phyloP scores from a whole-genome alignment of 2,888 invertebrate species.

The Melieria omissa region DNA sequence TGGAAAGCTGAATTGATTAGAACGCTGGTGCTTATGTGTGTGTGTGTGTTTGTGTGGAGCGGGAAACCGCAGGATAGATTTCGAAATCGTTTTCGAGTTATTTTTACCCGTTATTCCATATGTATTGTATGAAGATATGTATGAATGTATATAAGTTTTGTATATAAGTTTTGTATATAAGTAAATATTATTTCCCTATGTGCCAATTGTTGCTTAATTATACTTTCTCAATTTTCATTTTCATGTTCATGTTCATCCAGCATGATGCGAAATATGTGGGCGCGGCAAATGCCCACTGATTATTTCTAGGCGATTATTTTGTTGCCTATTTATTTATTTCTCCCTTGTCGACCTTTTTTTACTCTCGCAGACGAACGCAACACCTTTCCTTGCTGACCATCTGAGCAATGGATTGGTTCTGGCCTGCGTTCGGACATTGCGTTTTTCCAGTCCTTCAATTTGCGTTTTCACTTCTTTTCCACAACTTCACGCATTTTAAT shows the following conservation, averaged over 20 bases:
- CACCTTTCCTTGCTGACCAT: constrained; percentile 24
- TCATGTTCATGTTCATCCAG: constrained; percentile 9
- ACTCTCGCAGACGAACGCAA: not conserved
- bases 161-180: not conserved
- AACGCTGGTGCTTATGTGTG: constrained; percentile 1
- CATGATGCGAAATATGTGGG: constrained; percentile 41
- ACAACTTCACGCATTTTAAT: constrained; percentile 59
- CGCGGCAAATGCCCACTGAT: constrained; percentile 42
- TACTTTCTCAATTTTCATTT: constrained; percentile 24
- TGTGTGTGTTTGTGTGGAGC: constrained; percentile 5
- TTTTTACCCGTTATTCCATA: constrained; percentile 20
- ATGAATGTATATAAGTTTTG: not conserved
- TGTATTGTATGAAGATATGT: not conserved
- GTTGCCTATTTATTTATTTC: too few relatives aligned
- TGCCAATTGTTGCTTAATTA: not conserved
- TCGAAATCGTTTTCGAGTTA: constrained; percentile 25
- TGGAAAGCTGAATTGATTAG: constrained; percentile 15
- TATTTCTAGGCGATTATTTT: constrained; percentile 25
- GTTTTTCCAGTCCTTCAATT: constrained; percentile 18
- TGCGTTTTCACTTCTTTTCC: constrained; percentile 43
- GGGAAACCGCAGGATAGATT: constrained; percentile 33
- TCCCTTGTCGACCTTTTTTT: not conserved
- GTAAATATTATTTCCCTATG: not conserved
- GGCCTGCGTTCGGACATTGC: constrained; percentile 47
- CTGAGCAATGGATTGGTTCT: constrained; percentile 52